Base-by-base conservation (phyloP, 2,113 vertebrate genomes). In the Camarhynchus parvulus region DNA sequence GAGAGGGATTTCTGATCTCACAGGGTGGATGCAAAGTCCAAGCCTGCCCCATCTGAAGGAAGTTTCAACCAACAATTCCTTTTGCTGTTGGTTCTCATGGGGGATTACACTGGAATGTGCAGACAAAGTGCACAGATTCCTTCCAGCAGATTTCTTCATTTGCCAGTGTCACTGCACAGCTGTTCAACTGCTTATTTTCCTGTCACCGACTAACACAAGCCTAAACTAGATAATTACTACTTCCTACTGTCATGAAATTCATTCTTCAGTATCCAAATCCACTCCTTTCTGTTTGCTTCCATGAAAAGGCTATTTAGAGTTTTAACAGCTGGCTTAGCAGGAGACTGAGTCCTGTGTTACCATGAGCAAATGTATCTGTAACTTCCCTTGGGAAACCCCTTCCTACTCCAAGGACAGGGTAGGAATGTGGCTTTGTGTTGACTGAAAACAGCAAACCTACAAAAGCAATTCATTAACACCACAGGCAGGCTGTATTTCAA, bases 111-210 rank as follows among this genome's bases (percentile, higher is more conserved):
- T 59, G 53, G 58, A 67, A 90, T 58, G 70, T 63, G 72, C 9
- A 94, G 52, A 81, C 53, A 55, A 82, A 91, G 75, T 3, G 10
- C 75, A 83, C 10, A 42, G 49, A 87, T 35, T 83, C 83, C 73
- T 85, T 89, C 58, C 67, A 85, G 78, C n/a, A 42, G 56, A 89
- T 82, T 94, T 95, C 92, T 87, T 92, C 76, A 50, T 83, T 90
- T 73, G 47, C 47, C 53, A 75, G 77, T 30, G 55, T 69, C 73
- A 78, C 63, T 15, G 55, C 75, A 80, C 94, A 96, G 94, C 93
- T 94, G 91, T 56, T 95, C 87, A 90, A 59, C 91, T 58, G 63
- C 80, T 96, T 74, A 82, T 95, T 97, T 94, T 91, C 81, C 85
- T 92, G 87, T 94, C 93, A 95, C 31, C 4, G 4, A 73, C 74